Conservation (phyloP, 2,888 invertebrate species). For the Eledona agricola region DNA sequence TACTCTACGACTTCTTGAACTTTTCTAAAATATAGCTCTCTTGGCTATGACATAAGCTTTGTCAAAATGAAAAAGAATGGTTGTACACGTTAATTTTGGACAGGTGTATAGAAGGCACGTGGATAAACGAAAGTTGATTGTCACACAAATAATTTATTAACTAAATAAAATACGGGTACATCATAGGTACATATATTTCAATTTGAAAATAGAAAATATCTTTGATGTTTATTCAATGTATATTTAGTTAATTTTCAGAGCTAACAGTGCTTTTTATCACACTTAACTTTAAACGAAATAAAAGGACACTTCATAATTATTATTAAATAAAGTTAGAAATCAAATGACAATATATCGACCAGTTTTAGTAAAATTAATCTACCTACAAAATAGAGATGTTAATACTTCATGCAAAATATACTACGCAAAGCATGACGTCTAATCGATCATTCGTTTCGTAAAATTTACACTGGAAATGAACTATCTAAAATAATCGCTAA, state of each 20-base stretch:
- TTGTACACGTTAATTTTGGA: no score
- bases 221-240: slow-evolving; percentile 45
- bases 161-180: slow-evolving; percentile 56
- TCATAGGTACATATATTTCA: slow-evolving; percentile 53
- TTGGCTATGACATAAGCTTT: no score
- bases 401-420: slow-evolving; percentile 39
- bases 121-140: slow-evolving; percentile 3
- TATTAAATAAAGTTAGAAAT: slow-evolving; percentile 40
- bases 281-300: slow-evolving; percentile 48
- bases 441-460: slow-evolving; percentile 12
- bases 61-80: no score
- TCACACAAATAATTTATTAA: slow-evolving; percentile 58
- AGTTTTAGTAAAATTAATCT: slow-evolving; percentile 34
- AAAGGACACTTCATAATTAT: slow-evolving; percentile 53
- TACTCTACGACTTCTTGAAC: no score
- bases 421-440: slow-evolving; percentile 35
- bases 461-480: slow-evolving; percentile 34
- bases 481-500: slow-evolving; percentile 14
- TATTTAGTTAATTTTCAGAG: slow-evolving; percentile 45
- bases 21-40: no score
- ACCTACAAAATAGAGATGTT: slow-evolving; percentile 33
- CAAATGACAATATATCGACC: slow-evolving; percentile 28
- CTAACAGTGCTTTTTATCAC: slow-evolving; percentile 47
- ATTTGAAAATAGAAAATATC: slow-evolving; percentile 55
- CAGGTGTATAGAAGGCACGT: background rate